Percentiles rank a stretch among this genome's conserved stretches.
Evolutionary conservation across 2,888 invertebrate species (phyloP).

Genomic region (Tetrapedia diversipes): DNA sequence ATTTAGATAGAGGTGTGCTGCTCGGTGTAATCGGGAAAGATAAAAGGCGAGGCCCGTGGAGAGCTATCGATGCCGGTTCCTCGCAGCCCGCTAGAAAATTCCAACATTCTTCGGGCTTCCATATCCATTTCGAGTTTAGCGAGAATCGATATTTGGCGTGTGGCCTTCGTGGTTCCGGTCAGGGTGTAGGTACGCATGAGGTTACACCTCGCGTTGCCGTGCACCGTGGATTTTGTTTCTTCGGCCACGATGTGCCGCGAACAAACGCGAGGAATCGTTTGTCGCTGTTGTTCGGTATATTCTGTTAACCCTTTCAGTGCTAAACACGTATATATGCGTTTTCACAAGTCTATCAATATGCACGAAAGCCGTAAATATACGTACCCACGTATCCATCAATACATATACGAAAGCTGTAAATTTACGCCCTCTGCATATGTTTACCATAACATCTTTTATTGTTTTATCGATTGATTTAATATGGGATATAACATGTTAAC

Average conservation of each 20-base stretch:
- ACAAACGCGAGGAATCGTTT: background rate
- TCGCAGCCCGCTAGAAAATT: conserved; percentile 75
- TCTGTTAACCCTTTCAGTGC: background rate
- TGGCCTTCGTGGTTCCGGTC: conserved; percentile 65
- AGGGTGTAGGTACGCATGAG: conserved; percentile 60
- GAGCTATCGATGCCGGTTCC: conserved; percentile 48
- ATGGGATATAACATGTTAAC: no score
- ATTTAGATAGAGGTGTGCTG: no score
- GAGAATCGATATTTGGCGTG: conserved; percentile 78
- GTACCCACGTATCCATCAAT: no score
- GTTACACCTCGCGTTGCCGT: conserved; percentile 34
- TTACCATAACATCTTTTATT: no score
- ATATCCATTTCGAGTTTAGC: conserved; percentile 81
- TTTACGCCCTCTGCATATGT: no score
- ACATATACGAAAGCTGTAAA: no score
- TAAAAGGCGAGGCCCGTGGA: conserved; percentile 7
- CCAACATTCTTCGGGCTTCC: conserved; percentile 81
- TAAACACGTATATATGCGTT: no score
- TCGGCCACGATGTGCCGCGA: background rate
- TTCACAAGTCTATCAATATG: no score
- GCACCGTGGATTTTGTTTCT: conserved; percentile 34
- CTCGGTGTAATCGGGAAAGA: background rate
- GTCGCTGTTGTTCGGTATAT: background rate
- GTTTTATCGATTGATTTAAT: no score
- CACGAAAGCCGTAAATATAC: no score